These are phyloP conservation scores for Aphelocoma coerulescens DNA, from an alignment of 2,113 vertebrate species.

Conservation along the genomic window DNA sequence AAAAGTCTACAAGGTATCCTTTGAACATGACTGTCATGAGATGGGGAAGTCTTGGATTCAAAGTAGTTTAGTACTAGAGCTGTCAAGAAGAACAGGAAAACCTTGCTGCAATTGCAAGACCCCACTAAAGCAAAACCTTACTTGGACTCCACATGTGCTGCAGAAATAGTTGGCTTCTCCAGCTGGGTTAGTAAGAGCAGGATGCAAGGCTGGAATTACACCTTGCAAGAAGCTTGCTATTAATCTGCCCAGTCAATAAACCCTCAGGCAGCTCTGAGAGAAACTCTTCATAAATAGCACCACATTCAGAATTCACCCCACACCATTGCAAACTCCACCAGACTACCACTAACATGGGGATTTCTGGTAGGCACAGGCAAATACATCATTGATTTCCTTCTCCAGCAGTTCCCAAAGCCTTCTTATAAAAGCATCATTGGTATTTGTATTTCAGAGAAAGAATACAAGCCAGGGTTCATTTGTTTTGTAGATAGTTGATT, in stretches of 20 bases:
- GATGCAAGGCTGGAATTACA: background rate
- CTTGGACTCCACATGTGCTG: background rate
- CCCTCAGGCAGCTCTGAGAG: background rate
- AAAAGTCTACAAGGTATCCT: background rate
- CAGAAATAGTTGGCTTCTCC: background rate
- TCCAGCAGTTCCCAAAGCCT: background rate
- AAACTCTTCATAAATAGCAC: background rate
- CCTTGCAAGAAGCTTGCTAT: background rate
- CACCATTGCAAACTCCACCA: background rate
- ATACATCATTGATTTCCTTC: background rate
- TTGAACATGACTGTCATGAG: background rate
- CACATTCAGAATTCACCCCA: background rate
- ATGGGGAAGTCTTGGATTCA: background rate
- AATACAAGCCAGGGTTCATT: background rate
- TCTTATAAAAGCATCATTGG: background rate
- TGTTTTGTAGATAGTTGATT: background rate
- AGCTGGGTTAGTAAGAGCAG: background rate
- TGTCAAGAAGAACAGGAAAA: background rate
- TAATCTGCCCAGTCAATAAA: background rate
- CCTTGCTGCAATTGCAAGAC: background rate
- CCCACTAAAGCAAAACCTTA: background rate
- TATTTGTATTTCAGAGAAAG: background rate
- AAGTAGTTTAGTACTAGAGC: background rate
- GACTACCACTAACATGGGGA: background rate
- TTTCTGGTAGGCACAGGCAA: background rate